Evolutionary conservation across 2,113 vertebrate species (phyloP).

Genomic region (Oophaga pumilio): DNA sequence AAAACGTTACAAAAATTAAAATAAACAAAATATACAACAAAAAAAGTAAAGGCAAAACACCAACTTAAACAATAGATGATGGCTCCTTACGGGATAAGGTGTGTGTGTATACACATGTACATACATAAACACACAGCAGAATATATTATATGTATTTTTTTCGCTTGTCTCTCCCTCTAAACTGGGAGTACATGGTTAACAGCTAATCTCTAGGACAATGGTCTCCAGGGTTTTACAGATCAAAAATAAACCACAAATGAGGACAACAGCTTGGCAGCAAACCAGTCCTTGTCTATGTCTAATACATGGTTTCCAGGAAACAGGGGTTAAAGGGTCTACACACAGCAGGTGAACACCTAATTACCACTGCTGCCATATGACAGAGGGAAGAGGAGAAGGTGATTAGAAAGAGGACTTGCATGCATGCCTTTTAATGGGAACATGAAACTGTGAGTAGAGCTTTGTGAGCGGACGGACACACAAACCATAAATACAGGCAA

Average conservation of each 20-base stretch:
- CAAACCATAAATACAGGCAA: too few relatives aligned
- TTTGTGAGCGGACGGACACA: too few relatives aligned
- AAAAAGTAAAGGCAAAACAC: too few relatives aligned
- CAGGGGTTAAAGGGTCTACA: slow-evolving; percentile 5
- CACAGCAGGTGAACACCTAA: slow-evolving; percentile 10
- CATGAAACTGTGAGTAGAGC: not conserved
- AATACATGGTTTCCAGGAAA: slow-evolving; percentile 41
- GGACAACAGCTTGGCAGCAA: slow-evolving; percentile 11
- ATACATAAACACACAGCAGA: too few relatives aligned
- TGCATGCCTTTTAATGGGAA: not conserved
- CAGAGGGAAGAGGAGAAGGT: not conserved
- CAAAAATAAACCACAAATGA: slow-evolving; percentile 4
- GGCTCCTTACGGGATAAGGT: too few relatives aligned
- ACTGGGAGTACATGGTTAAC: not conserved
- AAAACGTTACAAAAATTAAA: too few relatives aligned
- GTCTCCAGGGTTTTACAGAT: slow-evolving; percentile 5
- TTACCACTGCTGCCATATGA: slow-evolving; percentile 2
- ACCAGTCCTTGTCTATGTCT: not conserved
- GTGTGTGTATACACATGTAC: too few relatives aligned
- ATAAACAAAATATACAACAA: too few relatives aligned
- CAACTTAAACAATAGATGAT: too few relatives aligned
- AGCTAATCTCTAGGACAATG: slow-evolving; percentile 2
- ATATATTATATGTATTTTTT: too few relatives aligned
- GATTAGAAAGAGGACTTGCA: not conserved
- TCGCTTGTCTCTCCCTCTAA: too few relatives aligned